Evolutionary conservation across 92 coral and sea anemone genomes (phyloP), one percentile per base, ranked within the genome.

Genomic region (Phymanthus crucifer): DNA sequence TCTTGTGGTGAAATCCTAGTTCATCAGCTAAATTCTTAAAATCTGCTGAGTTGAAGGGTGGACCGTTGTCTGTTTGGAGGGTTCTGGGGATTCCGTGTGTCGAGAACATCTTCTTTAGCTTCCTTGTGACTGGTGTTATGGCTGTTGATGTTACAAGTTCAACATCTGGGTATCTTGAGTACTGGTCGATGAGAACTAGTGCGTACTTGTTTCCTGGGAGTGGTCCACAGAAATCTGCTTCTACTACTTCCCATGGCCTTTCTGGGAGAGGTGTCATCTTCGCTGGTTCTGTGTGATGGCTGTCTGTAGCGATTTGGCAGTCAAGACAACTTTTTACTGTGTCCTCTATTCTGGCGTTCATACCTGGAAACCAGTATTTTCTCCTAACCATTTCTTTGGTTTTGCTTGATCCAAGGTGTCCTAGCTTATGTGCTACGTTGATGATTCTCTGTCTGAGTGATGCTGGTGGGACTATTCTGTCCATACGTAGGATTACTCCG

Each of bases 141-240:
- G 47, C 47, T 43, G 47, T 43, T 43, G 47, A 43, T 43, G 47
- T 43, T 43, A 43, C 47, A 6, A 43, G 76, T 48, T 90, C 89
- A 6, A 86, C 83, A 43, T 86, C 86, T 37, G 86, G 86, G 72
- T 83, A 90, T 80, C 90, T 83, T 32, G 90, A 83, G 18, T 86
- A 86, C 27, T 86, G 88, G 72, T 90, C 90, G 0, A 80, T 83
- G 8, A 83, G 66, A 31, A 78, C 88, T 10, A 90, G 71, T 46
- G 81, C 78, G 47, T 82, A 85, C 40, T 83, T 83, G 19, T 56
- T 77, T 29, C 76, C 66, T 24, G 87, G 84, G 58, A 89, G 82
- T 57, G 92, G 92, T 35, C 89, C 89, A 72, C 89, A 80, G 83
- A 80, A 84, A 72, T 89, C 89, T 29, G 79, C 75, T 70, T 84